A percentile compares a stretch with the other conserved stretches of the same genome.
Conservation (phyloP, 2,888 invertebrate genomes). For the Toxonevra muliebris region DNA sequence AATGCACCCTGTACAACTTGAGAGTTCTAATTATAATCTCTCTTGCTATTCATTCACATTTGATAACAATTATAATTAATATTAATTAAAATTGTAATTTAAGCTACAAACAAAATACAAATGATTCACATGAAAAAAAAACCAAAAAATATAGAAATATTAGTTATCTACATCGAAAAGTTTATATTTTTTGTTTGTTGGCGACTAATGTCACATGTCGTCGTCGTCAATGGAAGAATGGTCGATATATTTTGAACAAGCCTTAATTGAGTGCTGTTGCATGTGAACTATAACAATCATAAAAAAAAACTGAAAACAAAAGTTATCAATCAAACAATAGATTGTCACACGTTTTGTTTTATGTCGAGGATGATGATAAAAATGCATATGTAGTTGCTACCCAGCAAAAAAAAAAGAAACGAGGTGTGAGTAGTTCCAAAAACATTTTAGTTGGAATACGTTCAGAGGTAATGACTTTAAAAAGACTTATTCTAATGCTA, state of each 20-base stretch:
- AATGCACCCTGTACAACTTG: too few species aligned
- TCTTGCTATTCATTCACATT: too few species aligned
- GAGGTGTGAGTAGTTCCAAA: background rate
- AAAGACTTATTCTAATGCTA: too few species aligned
- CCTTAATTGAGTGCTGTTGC: constrained; percentile 26
- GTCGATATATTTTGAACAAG: constrained; percentile 45
- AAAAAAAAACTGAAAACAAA: constrained; percentile 32
- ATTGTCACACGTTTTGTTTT: background rate
- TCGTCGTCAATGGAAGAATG: constrained; percentile 50
- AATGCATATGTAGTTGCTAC: constrained; percentile 17
- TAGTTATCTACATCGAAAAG: too few species aligned
- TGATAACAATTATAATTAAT: background rate
- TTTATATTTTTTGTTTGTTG: background rate
- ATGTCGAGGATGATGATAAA: too few species aligned
- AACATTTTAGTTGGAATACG: too few species aligned
- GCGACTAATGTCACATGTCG: constrained; percentile 44
- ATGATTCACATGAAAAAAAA: background rate
- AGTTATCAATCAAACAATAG: constrained; percentile 52
- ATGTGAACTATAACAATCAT: background rate
- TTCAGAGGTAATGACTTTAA: too few species aligned
- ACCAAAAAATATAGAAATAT: too few species aligned
- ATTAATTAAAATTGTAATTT: constrained; percentile 1
- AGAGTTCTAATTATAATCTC: too few species aligned
- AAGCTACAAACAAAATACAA: background rate
- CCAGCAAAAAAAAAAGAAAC: background rate